phyloP scores from a whole-genome alignment of 2,113 vertebrate species.

The Oncorhynchus clarkii region DNA sequence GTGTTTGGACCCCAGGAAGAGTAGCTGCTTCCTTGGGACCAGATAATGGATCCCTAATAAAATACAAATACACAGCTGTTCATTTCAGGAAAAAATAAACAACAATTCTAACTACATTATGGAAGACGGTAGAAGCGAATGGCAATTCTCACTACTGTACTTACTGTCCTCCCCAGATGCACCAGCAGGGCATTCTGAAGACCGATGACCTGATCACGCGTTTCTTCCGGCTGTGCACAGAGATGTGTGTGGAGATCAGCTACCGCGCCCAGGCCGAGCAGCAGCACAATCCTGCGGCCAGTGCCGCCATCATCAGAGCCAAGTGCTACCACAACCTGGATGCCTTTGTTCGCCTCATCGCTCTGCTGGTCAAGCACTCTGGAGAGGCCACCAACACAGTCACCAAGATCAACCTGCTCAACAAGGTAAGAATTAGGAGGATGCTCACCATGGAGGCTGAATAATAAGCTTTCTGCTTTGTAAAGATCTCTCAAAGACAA shows the following conservation, averaged over 20 bases:
- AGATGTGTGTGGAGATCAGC: constrained; percentile 99
- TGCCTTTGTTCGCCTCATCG: constrained; percentile 95
- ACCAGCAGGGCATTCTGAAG: constrained; percentile 98
- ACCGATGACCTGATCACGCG: constrained; percentile 97
- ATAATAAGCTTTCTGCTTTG: neutral
- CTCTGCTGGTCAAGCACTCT: constrained; percentile 95
- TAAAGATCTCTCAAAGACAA: neutral
- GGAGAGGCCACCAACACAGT: constrained; percentile 98
- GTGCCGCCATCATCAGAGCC: constrained; percentile 94
- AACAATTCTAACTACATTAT: too few relatives aligned
- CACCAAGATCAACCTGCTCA: constrained; percentile 98
- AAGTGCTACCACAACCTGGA: constrained; percentile 99
- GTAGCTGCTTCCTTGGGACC: too few relatives aligned
- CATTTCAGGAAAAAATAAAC: too few relatives aligned
- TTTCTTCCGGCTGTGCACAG: constrained; percentile 96
- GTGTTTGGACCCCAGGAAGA: too few relatives aligned
- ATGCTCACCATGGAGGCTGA: neutral
- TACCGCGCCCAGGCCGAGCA: constrained; percentile 96
- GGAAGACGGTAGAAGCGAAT: too few relatives aligned
- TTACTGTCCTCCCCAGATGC: constrained; percentile 80
- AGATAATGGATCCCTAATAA: too few relatives aligned
- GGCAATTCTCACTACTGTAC: neutral
- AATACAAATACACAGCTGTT: too few relatives aligned
- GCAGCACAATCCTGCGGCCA: constrained; percentile 97
- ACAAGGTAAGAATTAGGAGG: constrained; percentile 77